Conservation (phyloP, 2,797 vertebrate genomes). For the Odontamblyopus rebecca region DNA sequence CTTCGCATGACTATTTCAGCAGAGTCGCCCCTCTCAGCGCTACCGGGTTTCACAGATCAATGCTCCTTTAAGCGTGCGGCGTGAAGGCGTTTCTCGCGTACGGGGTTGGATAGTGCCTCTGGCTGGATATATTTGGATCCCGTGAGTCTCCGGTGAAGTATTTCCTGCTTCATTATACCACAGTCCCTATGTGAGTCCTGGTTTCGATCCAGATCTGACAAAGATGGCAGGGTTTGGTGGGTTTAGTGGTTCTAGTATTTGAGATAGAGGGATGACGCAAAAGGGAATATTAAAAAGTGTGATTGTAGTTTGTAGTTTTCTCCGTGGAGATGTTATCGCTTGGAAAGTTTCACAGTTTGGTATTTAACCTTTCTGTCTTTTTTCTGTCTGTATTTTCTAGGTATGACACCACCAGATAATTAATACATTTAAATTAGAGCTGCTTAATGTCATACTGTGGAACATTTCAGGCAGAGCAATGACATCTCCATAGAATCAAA, state of each 20-base stretch:
- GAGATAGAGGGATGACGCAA: background rate
- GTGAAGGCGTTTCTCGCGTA: slow-evolving; percentile 32
- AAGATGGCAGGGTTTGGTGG: slow-evolving; percentile 9
- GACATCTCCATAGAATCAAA: no score
- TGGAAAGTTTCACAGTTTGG: no score
- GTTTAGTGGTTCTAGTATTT: background rate
- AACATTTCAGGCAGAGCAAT: no score
- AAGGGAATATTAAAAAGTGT: background rate
- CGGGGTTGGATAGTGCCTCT: slow-evolving; percentile 14
- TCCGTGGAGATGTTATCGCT: no score
- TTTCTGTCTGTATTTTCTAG: no score
- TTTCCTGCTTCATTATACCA: slow-evolving; percentile 18
- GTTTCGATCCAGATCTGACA: slow-evolving; percentile 31
- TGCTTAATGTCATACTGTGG: no score
- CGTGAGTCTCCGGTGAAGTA: slow-evolving; percentile 26
- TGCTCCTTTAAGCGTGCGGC: slow-evolving; percentile 17
- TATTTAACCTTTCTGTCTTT: no score
- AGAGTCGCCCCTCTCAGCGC: background rate
- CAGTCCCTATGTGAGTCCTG: background rate
- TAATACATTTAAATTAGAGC: no score
- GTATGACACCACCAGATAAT: no score
- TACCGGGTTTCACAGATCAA: slow-evolving; percentile 15
- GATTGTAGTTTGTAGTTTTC: background rate
- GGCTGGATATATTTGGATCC: slow-evolving; percentile 30
- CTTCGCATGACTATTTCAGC: background rate